These are phyloP conservation scores for Bubo blakistoni DNA, from an alignment of 2,113 vertebrate genomes.

Conservation along the genomic window DNA sequence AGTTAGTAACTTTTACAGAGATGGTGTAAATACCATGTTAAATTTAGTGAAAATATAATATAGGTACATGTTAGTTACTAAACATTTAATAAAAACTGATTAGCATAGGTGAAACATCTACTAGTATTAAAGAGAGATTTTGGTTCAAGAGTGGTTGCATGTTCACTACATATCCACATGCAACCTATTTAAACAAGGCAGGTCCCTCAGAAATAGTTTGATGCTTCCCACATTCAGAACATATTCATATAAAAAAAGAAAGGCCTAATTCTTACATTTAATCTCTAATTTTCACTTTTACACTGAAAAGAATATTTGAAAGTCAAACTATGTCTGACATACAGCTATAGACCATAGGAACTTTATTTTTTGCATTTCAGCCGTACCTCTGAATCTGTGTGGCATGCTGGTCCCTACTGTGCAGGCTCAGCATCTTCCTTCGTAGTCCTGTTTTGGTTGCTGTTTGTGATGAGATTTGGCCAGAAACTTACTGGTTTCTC, in stretches of 20 bases:
- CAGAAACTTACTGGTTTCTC: background rate
- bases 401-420: background rate
- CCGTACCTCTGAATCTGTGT: background rate
- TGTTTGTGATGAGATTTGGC: background rate
- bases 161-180: background rate
- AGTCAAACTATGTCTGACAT: rapidly evolving
- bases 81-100: background rate
- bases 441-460: background rate
- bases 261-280: background rate
- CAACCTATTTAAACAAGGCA: background rate
- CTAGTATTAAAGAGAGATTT: background rate
- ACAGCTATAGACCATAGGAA: background rate
- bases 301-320: background rate
- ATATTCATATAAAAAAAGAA: background rate
- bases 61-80: background rate
- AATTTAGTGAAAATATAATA: background rate
- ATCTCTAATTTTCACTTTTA: background rate
- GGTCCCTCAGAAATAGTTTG: background rate
- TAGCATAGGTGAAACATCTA: background rate
- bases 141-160: background rate
- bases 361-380: background rate
- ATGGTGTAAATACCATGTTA: background rate
- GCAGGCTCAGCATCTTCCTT: background rate
- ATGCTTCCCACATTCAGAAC: background rate
- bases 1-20: background rate